Base-by-base conservation (phyloP, 2,888 invertebrate genomes). In the Hofmannophila pseudospretella region DNA sequence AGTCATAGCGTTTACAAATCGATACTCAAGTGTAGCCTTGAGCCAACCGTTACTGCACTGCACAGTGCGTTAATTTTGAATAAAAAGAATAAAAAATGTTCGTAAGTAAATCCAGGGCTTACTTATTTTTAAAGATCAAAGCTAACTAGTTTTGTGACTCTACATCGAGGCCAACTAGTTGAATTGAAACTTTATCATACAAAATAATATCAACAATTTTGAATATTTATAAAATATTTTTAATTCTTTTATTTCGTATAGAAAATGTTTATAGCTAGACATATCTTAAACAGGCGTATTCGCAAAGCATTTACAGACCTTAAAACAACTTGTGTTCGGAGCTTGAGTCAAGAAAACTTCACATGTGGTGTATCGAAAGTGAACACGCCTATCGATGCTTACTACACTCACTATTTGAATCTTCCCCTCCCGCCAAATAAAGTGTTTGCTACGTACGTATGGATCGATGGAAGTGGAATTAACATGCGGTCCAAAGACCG, bases 391-490 rank as follows among this genome's bases (percentile, higher is more conserved):
- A 25, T 67, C 32, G 56, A 71, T 44, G 51, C 68, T 0, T 58
- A 65, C 36, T 76, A 56, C 34, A 43, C 66, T 34, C 77, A 80
- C 45, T 90, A 90, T 56, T 51, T 90, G 62, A 76, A 87, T 41
- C 75, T 92, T 19, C 89, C 90, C 4, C 68, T 88, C 35, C 90
- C 90, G 2, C 87, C 88, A 43, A 88, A 89, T 47, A 89, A 89
- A 47, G 79, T 90, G 19, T 87, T 91, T 55, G 92, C 90, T 4
- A 91, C 91, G 7, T 94, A 94, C 62, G 74, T 93, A 4, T 94
- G 94, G 94, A 92, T 94, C 44, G 94, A 94, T 59, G 94, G 94
- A 10, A 92, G 92, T 1, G 93, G 93, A 1, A 91, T 93, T 53
- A 88, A 91, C 56, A 63, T 94, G 49, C 84, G 94, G 49, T 79